Base-by-base conservation (phyloP, 2,797 vertebrate species). In the Oreonectes daqikongensis region DNA sequence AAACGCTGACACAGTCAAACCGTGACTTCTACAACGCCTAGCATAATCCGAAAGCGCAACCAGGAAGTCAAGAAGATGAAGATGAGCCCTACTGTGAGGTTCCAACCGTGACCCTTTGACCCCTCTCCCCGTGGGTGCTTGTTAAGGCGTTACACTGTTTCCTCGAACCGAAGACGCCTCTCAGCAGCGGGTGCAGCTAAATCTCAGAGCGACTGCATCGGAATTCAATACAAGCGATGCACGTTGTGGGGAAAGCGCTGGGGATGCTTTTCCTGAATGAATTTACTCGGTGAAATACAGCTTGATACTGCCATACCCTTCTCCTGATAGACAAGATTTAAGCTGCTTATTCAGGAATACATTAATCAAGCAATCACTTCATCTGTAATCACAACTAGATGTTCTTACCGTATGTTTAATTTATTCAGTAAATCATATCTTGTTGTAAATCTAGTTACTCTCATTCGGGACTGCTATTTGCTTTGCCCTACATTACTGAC, bases 21-120 rank as follows among this genome's bases (percentile, higher is more conserved):
- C 83, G 83, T 85, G 87, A 84, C 80, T 83, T 87, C 85, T 68
- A 40, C 75, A 76, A 78, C 82, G 81, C 80, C 10, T 6, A 74
- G 70, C 32, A 84, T 88, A 91, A 92, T 86, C 84, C 85, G 88
- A 91, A 81, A 90, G 88, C 80, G 24, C 15, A 38, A 73, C 26
- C 71, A 84, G 69, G 69, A 77, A 74, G 71, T 18, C 22, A 79
- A 87, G 79, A 84, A 66, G 79, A 84, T 86, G 79, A 84, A 66
- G 79, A 84, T 86, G 78, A 82, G 72, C 65, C 50, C 52, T 79
- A 79, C 82, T 79, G 78, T 72, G 79, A 63, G 67, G 81, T 78
- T 72, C 78, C 78, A 82, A 70, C 24, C 70, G 69, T 87, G 75
- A 91, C 89, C 89, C 65, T 82, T 75, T 89, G 88, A 90, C 89